These are phyloP conservation scores for Verasper variegatus DNA, from an alignment of 2,113 vertebrate species.

Conservation along the genomic window DNA sequence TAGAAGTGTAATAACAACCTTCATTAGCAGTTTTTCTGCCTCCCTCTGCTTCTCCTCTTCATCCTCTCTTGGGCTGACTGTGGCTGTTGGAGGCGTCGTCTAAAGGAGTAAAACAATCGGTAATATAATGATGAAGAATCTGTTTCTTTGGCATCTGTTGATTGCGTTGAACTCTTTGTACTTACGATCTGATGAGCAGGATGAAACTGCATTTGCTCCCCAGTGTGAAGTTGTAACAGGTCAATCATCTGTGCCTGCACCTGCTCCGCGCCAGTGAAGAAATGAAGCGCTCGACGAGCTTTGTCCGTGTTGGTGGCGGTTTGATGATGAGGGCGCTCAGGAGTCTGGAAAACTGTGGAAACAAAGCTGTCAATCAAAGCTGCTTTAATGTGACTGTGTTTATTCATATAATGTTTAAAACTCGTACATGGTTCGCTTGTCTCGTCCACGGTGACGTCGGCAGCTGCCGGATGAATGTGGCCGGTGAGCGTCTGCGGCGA, in stretches of 20 bases:
- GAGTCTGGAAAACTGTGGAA: conserved; percentile 47
- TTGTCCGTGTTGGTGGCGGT: not conserved
- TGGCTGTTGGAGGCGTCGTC: not conserved
- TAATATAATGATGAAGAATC: too few species aligned
- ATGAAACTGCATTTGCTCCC: too few species aligned
- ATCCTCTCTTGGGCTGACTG: not conserved
- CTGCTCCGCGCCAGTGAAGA: conserved; percentile 12
- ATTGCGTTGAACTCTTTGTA: too few species aligned
- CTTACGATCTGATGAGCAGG: too few species aligned
- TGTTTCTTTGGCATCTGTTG: too few species aligned
- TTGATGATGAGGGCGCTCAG: not conserved
- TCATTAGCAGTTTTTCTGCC: not conserved
- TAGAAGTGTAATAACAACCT: conserved; percentile 16
- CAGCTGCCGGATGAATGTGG: not conserved
- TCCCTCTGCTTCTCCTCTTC: not conserved
- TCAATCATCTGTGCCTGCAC: not conserved
- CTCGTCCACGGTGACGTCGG: not conserved
- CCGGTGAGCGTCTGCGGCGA: not conserved
- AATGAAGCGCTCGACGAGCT: conserved; percentile 26
- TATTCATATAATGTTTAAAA: too few species aligned
- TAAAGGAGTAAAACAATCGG: not conserved
- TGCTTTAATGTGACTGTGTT: not conserved
- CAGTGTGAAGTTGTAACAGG: not conserved
- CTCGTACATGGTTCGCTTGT: not conserved
- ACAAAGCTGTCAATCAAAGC: not conserved